Evolutionary conservation across 2,797 vertebrate genomes (phyloP), one percentile per base, ranked within the genome.

Genomic region (Crax fasciolata): DNA sequence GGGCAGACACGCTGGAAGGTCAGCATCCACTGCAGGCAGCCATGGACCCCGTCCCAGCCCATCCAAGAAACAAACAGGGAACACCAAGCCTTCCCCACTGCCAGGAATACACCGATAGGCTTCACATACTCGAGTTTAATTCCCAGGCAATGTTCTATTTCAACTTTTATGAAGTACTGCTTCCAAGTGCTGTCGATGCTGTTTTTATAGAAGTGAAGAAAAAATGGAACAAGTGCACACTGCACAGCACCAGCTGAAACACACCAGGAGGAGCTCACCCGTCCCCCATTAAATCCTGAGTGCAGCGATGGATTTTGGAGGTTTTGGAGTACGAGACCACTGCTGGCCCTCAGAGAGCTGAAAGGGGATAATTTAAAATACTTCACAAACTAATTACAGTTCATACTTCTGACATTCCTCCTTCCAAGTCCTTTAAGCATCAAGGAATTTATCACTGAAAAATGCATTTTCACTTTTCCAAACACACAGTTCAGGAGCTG

Each of bases 51-150:
- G 75, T 81, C 93, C 59, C 55, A 91, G 93, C 51, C 96, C 94
- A 90, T 90, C 84, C 97, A 84, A 96, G 96, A 95, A 97, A 96
- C 82, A 96, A 94, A 92, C 92, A 96, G 94, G 92, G 97, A 97
- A 96, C 70, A 94, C 13, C 58, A 72, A 76, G 71, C 87, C 43
- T 95, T 79, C 74, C 95, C 92, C 23, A 82, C 87, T 87, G 35
- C 46, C 73, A 78, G 27, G n/a, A 91, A 76, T 59, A 91, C 4
- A 17, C 35, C 74, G 62, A 86, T 19, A 57, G 49, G 32, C 66
- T 95, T 80, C 75, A 92, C 70, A 77, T 91, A 89, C 80, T 95
- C 75, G 39, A 83, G 68, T 51, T 95, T 89, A 85, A 93, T 72
- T 93, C 87, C 84, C 44, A 90, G 62, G 20, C 58, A 79, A 77